phyloP scores from a whole-genome alignment of 2,113 vertebrate genomes.

The Nannobrachium achirus region DNA sequence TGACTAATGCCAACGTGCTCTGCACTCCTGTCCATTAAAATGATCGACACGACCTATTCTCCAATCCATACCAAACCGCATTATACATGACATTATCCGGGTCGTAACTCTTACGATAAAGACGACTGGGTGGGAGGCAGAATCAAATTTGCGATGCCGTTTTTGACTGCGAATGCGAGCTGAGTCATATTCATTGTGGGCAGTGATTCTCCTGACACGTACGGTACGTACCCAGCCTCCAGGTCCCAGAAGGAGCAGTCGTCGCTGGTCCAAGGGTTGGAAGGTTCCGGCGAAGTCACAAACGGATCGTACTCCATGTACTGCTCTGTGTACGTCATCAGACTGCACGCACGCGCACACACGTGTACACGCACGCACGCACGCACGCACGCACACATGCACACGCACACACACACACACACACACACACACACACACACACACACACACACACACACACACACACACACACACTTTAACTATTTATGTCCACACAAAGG shows the following conservation, averaged over 20 bases:
- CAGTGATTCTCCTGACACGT: background rate
- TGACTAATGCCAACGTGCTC: too few relatives aligned
- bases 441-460: slow-evolving; percentile 15
- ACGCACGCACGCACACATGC: slow-evolving; percentile 12
- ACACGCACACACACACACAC: slow-evolving; percentile 8
- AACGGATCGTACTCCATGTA: slow-evolving; percentile 95
- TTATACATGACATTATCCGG: too few relatives aligned
- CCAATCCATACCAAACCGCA: too few relatives aligned
- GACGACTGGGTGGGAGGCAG: too few relatives aligned
- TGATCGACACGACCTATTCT: too few relatives aligned
- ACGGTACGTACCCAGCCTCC: slow-evolving; percentile 88
- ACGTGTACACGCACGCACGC: background rate
- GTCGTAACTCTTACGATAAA: too few relatives aligned
- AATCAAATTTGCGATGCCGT: too few relatives aligned
- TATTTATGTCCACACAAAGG: too few relatives aligned
- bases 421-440: slow-evolving; percentile 17
- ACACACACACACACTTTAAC: slow-evolving; percentile 10
- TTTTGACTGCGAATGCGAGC: too few relatives aligned
- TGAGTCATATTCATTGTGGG: too few relatives aligned
- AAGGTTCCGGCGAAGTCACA: slow-evolving; percentile 87
- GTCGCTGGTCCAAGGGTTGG: slow-evolving; percentile 95
- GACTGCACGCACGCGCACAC: slow-evolving; percentile 69
- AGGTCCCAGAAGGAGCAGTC: slow-evolving; percentile 91
- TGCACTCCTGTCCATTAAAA: too few relatives aligned
- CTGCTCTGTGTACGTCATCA: slow-evolving; percentile 95